Conservation (phyloP, 2,888 invertebrate species). For the Plebejus argus region DNA sequence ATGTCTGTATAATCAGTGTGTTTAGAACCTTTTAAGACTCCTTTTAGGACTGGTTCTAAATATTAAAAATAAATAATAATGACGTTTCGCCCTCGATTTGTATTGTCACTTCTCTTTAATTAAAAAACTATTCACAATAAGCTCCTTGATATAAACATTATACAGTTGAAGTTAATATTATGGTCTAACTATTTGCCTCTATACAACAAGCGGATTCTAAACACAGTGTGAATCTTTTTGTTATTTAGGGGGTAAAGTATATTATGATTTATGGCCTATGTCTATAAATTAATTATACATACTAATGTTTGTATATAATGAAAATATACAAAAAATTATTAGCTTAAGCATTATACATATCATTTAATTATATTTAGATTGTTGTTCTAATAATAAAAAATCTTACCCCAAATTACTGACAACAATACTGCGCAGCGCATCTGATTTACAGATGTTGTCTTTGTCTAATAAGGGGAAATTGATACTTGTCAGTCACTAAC, state of each 20-base stretch:
- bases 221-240: too few relatives aligned
- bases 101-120: too few relatives aligned
- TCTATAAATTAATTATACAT: not conserved
- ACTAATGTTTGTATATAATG: not conserved
- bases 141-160: too few relatives aligned
- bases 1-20: too few relatives aligned
- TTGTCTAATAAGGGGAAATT: not conserved
- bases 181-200: too few relatives aligned
- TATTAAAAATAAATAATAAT: too few relatives aligned
- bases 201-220: too few relatives aligned
- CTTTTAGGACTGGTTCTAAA: too few relatives aligned
- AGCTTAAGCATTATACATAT: not conserved
- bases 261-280: not conserved
- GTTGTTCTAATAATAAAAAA: not conserved
- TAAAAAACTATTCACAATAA: too few relatives aligned
- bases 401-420: not conserved
- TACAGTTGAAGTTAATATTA: too few relatives aligned
- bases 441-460: not conserved
- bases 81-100: too few relatives aligned
- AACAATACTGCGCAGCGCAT: not conserved
- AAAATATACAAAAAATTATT: not conserved
- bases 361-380: constrained; percentile 12
- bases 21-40: too few relatives aligned
- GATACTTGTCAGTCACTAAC: not conserved
- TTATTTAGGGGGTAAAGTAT: not conserved